Conservation (phyloP, 1,140 invertebrate genomes). For the Conus betulinus region DNA sequence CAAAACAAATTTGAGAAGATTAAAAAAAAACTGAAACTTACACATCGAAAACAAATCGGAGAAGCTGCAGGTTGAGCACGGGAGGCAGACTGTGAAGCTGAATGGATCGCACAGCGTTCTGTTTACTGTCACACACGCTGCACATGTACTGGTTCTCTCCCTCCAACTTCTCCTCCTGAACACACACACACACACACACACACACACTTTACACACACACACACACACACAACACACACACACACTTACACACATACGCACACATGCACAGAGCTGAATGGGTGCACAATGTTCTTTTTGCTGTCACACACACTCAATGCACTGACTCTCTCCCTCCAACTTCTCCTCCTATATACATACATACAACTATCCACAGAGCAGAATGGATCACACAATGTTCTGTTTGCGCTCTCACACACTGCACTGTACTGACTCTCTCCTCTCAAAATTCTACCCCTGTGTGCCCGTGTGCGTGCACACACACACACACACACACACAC, state of each 20-base stretch:
- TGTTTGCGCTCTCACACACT: conserved; percentile 52
- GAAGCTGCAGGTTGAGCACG: conserved; percentile 84
- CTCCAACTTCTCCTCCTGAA: conserved; percentile 80
- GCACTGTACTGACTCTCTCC: conserved; percentile 84
- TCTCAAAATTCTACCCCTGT: conserved; percentile 80
- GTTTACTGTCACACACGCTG: conserved; percentile 80
- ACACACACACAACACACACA: background rate
- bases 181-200: background rate
- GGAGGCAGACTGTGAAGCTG: conserved; percentile 81
- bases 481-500: too few species aligned
- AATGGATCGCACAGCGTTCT: conserved; percentile 82
- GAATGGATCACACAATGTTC: too few species aligned
- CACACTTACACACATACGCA: background rate
- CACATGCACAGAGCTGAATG: conserved; percentile 74
- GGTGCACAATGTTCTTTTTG: conserved; percentile 81
- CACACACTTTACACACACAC: background rate
- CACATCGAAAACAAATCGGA: conserved; percentile 84
- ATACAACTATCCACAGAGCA: too few species aligned
- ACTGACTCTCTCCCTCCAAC: conserved; percentile 82
- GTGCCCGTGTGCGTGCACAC: too few species aligned
- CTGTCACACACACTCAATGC: conserved; percentile 76
- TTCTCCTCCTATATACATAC: conserved; percentile 78
- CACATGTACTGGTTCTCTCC: conserved; percentile 84
- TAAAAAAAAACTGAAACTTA: conserved; percentile 61
- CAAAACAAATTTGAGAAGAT: too few species aligned